A percentile compares a stretch with the other conserved stretches of the same genome.
These are phyloP conservation scores for Dolichoris vasculosae DNA, from an alignment of 1,140 invertebrate genomes.

Conservation along the genomic window DNA sequence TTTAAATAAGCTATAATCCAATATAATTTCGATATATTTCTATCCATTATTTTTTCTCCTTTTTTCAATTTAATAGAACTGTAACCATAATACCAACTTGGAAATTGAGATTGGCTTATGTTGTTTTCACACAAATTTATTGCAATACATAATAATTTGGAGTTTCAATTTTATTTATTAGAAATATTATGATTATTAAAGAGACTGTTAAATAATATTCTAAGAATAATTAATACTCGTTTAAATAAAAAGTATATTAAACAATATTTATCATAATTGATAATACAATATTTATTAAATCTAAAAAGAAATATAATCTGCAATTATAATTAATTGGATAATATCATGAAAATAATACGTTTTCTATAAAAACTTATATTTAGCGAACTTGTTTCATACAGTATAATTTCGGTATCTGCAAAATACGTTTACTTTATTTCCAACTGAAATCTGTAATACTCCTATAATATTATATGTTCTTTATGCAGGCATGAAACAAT, in stretches of 20 bases:
- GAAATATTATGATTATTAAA: too few species aligned
- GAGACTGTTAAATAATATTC: too few species aligned
- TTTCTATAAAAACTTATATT: background rate
- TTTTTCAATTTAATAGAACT: background rate
- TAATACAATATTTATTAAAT: too few species aligned
- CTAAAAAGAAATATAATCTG: too few species aligned
- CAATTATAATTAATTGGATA: background rate
- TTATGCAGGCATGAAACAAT: background rate
- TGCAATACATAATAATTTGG: too few species aligned
- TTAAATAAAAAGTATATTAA: too few species aligned
- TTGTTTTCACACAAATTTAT: too few species aligned
- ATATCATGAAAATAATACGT: background rate
- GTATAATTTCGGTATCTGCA: background rate
- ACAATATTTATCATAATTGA: too few species aligned
- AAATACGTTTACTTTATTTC: background rate
- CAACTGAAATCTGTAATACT: background rate
- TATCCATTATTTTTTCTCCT: background rate
- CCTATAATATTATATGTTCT: background rate
- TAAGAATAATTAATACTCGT: too few species aligned
- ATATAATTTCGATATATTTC: background rate
- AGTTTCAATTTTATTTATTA: too few species aligned
- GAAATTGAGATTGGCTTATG: too few species aligned
- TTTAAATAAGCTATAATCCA: background rate
- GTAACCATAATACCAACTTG: too few species aligned
- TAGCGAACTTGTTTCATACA: background rate